Percentiles rank a stretch among this genome's conserved stretches.
Conservation (phyloP, 2,113 vertebrate species). For the Pseudopipra pipra region DNA sequence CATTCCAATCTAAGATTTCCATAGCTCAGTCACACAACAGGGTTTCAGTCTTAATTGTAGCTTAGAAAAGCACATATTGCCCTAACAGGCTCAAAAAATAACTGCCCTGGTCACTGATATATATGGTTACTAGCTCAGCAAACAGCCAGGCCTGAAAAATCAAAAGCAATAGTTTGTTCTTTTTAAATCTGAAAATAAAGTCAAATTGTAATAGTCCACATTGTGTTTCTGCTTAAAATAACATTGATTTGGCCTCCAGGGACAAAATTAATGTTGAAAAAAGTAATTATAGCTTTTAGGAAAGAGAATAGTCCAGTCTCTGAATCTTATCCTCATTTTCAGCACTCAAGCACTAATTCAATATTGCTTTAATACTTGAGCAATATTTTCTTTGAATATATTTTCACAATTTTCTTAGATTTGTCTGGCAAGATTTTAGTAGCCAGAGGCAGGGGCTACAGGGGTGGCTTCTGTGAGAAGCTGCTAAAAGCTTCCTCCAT, state of each 20-base stretch:
- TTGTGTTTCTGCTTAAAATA: background rate
- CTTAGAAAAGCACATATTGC: background rate
- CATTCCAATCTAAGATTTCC: background rate
- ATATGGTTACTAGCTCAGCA: background rate
- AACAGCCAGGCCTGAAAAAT: background rate
- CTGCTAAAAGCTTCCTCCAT: background rate
- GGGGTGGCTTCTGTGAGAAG: background rate
- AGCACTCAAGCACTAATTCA: background rate
- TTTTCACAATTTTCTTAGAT: background rate
- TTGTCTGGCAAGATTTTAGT: background rate
- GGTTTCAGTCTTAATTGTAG: background rate
- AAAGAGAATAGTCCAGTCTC: background rate
- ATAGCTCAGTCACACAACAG: background rate
- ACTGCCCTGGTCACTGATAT: background rate
- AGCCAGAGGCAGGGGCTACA: accelerated
- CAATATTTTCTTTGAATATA: background rate
- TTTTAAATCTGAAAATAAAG: background rate
- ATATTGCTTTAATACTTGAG: background rate
- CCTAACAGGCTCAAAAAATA: background rate
- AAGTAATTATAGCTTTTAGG: background rate
- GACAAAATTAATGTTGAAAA: background rate
- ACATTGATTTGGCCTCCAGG: background rate
- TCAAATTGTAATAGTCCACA: background rate
- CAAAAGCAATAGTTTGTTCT: background rate
- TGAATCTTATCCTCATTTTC: background rate